These are phyloP conservation scores for Catostomus latipinnis DNA, from an alignment of 2,797 vertebrate genomes.

Conservation along the genomic window DNA sequence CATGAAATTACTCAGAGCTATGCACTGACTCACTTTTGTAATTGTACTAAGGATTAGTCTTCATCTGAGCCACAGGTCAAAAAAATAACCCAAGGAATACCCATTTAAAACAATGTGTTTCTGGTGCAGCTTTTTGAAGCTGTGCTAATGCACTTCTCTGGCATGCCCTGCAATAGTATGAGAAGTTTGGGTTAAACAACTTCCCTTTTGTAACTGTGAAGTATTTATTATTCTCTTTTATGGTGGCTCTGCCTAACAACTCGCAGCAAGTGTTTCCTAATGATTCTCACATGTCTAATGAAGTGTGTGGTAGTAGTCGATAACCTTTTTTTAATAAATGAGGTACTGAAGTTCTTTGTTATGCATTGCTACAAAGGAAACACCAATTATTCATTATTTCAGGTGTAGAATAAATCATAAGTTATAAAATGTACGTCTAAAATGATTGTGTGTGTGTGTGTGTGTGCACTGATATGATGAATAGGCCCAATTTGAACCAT, in stretches of 20 bases:
- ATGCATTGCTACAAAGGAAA: conserved; percentile 48
- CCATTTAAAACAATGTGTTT: conserved; percentile 48
- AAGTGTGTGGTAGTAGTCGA: conserved; percentile 55
- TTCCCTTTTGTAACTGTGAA: neutral
- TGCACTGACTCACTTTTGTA: conserved; percentile 42
- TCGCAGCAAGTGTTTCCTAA: conserved; percentile 48
- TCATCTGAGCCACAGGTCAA: conserved; percentile 48
- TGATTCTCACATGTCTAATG: conserved; percentile 59
- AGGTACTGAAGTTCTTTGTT: conserved; percentile 44
- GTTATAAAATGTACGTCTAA: too few relatives aligned
- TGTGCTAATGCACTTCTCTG: conserved; percentile 21
- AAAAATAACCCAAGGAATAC: conserved; percentile 57
- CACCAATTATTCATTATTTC: conserved; percentile 57
- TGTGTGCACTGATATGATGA: neutral
- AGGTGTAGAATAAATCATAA: conserved; percentile 22
- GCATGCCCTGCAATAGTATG: neutral
- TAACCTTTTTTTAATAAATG: conserved; percentile 58
- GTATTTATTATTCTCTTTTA: conserved; percentile 23
- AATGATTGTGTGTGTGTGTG: too few relatives aligned
- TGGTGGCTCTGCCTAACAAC: conserved; percentile 34
- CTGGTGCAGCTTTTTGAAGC: conserved; percentile 33
- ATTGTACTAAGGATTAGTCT: conserved; percentile 57
- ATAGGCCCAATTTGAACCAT: neutral
- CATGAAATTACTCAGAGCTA: conserved; percentile 57
- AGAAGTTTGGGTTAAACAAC: conserved; percentile 26